Evolutionary conservation across 2,888 invertebrate species (phyloP).

Genomic region (Minunthozetes semirufus): DNA sequence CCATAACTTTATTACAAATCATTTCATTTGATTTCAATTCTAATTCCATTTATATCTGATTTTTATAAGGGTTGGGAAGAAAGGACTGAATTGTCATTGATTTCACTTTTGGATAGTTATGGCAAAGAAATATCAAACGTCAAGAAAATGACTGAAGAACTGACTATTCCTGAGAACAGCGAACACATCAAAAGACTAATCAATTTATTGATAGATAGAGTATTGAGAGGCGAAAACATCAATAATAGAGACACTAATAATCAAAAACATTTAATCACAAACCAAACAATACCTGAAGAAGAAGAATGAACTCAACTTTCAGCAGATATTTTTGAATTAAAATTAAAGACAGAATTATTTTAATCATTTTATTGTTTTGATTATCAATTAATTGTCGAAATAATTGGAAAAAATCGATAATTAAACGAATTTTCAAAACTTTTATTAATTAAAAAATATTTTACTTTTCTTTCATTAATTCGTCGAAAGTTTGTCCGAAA

Average conservation of each 20-base stretch:
- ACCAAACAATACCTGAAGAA: not conserved
- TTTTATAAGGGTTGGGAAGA: conserved; percentile 69
- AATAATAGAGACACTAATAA: not conserved
- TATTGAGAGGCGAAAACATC: conserved; percentile 11
- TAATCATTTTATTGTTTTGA: not conserved
- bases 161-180: conserved; percentile 40
- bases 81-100: conserved; percentile 60
- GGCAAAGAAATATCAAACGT: conserved; percentile 36
- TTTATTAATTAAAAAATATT: not conserved
- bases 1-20: not conserved
- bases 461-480: not conserved
- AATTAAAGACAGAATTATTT: no score
- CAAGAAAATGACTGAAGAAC: conserved; percentile 37
- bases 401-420: not conserved
- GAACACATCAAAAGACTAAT: conserved; percentile 40
- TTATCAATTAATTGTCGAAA: not conserved
- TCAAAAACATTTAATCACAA: not conserved
- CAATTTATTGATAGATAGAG: conserved; percentile 38
- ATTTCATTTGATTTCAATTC: not conserved
- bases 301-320: not conserved
- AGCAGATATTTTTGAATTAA: no score
- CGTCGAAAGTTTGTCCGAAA: not conserved
- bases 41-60: conserved; percentile 32
- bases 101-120: conserved; percentile 58
- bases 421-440: no score